Percentiles rank a stretch among this genome's conserved stretches.
These are phyloP conservation scores for Octodon degus DNA, from an alignment of 2,113 vertebrate species.

Conservation along the genomic window DNA sequence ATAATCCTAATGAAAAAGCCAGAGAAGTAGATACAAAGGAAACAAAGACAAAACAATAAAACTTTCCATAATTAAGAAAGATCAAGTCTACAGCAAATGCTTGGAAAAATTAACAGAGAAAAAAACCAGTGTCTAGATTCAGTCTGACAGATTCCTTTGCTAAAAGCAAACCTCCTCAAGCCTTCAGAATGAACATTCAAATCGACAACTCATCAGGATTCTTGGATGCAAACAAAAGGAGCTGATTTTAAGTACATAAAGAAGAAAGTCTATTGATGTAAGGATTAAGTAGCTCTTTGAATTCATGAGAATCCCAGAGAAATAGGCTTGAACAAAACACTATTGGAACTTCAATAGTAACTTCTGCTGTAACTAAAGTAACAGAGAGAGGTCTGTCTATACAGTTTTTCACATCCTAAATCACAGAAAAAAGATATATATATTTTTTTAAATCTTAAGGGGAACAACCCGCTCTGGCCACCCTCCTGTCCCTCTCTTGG, in stretches of 20 bases:
- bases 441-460: too few species aligned
- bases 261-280: background rate
- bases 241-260: background rate
- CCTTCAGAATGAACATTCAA: slow-evolving; percentile 16
- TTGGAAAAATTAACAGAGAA: background rate
- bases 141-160: background rate
- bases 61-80: slow-evolving; percentile 20
- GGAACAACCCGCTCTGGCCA: too few species aligned
- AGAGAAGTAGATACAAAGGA: background rate
- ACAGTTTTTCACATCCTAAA: background rate
- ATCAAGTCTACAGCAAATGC: background rate
- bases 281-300: background rate
- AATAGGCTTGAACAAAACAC: background rate
- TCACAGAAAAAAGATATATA: background rate
- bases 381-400: background rate
- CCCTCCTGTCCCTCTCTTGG: too few species aligned
- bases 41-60: slow-evolving; percentile 18
- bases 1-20: background rate
- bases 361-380: background rate
- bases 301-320: background rate
- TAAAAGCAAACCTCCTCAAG: slow-evolving; percentile 4
- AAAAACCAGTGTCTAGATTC: background rate
- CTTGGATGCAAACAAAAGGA: background rate
- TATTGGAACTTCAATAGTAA: background rate
- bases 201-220: background rate